phyloP scores from a whole-genome alignment of 1,140 invertebrate genomes.

The Lepidurus arcticus region DNA sequence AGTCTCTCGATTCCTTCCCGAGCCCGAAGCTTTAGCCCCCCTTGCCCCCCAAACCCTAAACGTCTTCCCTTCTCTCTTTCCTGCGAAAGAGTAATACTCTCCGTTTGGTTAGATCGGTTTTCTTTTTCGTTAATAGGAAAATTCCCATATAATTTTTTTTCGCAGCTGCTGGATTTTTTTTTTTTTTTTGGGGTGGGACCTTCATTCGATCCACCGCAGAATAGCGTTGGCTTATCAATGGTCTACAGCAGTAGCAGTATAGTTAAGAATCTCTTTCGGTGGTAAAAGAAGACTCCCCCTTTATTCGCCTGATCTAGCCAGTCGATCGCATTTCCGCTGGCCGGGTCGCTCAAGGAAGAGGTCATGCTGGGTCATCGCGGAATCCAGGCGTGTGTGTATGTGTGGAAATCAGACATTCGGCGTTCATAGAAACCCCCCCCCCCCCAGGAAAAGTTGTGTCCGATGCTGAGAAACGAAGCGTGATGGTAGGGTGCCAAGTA shows the following conservation, averaged over 20 bases:
- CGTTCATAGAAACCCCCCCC: neutral
- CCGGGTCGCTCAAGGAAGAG: neutral
- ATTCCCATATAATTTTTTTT: constrained; percentile 8
- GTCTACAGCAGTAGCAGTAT: neutral
- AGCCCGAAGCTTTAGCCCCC: neutral
- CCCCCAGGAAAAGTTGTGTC: neutral
- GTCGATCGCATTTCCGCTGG: constrained; percentile 7
- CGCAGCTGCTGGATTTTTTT: neutral
- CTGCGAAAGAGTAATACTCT: constrained; percentile 2
- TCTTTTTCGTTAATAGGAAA: constrained; percentile 10
- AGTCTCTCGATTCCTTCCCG: constrained; percentile 12
- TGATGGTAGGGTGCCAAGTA: constrained; percentile 17
- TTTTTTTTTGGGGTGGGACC: neutral
- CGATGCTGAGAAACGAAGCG: neutral
- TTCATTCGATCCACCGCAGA: constrained; percentile 3
- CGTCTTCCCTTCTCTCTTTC: neutral
- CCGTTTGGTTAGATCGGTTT: constrained; percentile 18
- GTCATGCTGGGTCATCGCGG: constrained; percentile 12
- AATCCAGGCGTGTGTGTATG: neutral
- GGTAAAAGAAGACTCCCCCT: neutral
- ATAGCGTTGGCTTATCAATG: neutral
- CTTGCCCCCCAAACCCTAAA: neutral
- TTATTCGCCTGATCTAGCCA: neutral
- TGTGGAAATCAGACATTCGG: neutral
- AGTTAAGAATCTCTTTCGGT: neutral